Percentiles rank a stretch among this genome's conserved stretches.
phyloP scores from a whole-genome alignment of 2,113 vertebrate genomes.

The Pyxicephalus adspersus region DNA sequence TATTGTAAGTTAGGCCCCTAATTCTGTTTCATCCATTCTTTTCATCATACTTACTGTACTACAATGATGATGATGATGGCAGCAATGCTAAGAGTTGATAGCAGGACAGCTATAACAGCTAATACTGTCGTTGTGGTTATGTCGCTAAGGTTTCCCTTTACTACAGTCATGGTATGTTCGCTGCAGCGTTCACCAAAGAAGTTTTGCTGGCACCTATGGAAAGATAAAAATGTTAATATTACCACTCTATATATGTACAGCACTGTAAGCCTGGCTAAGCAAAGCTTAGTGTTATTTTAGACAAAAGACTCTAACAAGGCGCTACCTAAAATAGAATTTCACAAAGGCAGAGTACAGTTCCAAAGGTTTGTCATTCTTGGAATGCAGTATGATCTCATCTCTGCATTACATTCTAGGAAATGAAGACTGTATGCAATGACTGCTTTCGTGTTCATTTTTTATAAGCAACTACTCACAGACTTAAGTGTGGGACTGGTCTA shows the following conservation, averaged over 20 bases:
- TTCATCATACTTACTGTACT: slow-evolving; percentile 71
- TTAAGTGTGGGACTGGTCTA: not conserved
- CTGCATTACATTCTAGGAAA: slow-evolving; percentile 58
- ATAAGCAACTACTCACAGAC: slow-evolving; percentile 16
- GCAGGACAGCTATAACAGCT: slow-evolving; percentile 65
- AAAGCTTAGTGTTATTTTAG: slow-evolving; percentile 32
- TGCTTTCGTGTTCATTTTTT: slow-evolving; percentile 58
- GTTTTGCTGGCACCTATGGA: slow-evolving; percentile 72
- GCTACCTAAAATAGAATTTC: slow-evolving; percentile 43
- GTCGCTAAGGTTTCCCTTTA: slow-evolving; percentile 62
- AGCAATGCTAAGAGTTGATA: slow-evolving; percentile 64
- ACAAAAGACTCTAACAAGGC: not conserved
- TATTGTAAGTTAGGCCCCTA: no score
- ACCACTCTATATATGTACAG: not conserved
- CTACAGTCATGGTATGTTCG: slow-evolving; percentile 76
- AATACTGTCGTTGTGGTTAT: slow-evolving; percentile 69
- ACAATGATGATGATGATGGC: slow-evolving; percentile 65
- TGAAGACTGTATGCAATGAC: slow-evolving; percentile 52
- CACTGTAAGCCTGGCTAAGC: not conserved
- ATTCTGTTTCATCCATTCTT: no score
- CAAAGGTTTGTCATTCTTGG: slow-evolving; percentile 61
- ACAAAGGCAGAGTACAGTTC: slow-evolving; percentile 54
- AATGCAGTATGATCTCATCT: slow-evolving; percentile 61
- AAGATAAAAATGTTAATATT: not conserved
- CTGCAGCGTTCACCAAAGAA: slow-evolving; percentile 79